These are phyloP conservation scores for Yponomeuta cagnagella DNA, from an alignment of 2,888 invertebrate species.

Conservation along the genomic window DNA sequence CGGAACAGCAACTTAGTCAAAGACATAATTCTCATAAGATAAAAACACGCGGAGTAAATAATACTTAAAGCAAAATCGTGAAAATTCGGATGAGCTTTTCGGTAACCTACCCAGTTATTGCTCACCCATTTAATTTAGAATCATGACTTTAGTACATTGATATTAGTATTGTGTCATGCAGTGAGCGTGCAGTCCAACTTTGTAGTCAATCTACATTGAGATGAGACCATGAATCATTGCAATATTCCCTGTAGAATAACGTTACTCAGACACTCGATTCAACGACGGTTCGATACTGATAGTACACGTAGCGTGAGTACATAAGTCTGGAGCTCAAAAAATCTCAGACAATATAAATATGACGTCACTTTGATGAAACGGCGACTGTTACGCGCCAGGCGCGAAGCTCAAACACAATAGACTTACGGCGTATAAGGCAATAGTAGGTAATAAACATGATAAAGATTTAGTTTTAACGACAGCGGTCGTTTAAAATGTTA, in stretches of 20 bases:
- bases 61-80: too few species aligned
- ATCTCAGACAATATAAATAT: background rate
- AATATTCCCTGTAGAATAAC: background rate
- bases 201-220: background rate
- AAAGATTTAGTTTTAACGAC: too few species aligned
- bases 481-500: too few species aligned
- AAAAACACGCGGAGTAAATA: too few species aligned
- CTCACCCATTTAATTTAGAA: background rate
- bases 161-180: background rate
- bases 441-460: too few species aligned
- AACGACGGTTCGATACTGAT: background rate
- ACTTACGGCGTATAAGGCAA: too few species aligned
- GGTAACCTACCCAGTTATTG: too few species aligned
- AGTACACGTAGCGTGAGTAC: background rate
- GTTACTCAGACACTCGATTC: background rate
- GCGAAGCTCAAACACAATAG: too few species aligned
- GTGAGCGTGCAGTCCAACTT: background rate
- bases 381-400: background rate
- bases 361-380: background rate
- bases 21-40: too few species aligned
- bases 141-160: background rate
- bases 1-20: too few species aligned
- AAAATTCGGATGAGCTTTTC: too few species aligned
- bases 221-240: background rate
- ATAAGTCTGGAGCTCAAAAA: background rate